These are phyloP conservation scores for Andinoacara biseriatus DNA, from an alignment of 2,113 vertebrate species.

Conservation along the genomic window DNA sequence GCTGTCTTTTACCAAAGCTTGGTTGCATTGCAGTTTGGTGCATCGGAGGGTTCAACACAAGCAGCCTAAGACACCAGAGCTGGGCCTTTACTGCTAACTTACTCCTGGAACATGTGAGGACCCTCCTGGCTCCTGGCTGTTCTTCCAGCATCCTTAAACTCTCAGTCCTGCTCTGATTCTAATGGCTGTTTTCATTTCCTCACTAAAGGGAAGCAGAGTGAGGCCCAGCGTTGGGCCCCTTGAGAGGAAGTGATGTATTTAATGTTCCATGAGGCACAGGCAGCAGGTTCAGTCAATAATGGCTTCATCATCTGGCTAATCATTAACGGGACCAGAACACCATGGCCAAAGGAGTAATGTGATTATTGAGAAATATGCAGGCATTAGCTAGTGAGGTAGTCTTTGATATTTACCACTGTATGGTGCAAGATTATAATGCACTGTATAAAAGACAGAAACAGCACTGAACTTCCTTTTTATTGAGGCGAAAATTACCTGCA, in stretches of 20 bases:
- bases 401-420: neutral
- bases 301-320: conserved; percentile 72
- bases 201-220: conserved; percentile 45
- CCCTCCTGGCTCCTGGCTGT: neutral
- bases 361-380: conserved; percentile 27
- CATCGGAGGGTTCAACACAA: neutral
- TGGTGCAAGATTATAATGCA: neutral
- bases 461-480: neutral
- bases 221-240: conserved; percentile 48
- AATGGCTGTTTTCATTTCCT: conserved; percentile 71
- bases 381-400: neutral
- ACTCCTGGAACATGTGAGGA: neutral
- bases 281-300: conserved; percentile 72
- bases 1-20: neutral
- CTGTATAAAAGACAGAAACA: neutral
- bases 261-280: conserved; percentile 73
- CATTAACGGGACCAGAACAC: conserved; percentile 45
- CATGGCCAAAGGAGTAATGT: conserved; percentile 18
- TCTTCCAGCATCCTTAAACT: conserved; percentile 18
- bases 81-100: neutral
- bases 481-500: neutral
- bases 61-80: neutral
- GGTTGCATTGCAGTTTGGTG: conserved; percentile 18
- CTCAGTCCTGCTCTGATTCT: conserved; percentile 34
- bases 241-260: conserved; percentile 76